These are phyloP conservation scores for Chaetodon trifascialis DNA, from an alignment of 2,113 vertebrate species.

Conservation along the genomic window DNA sequence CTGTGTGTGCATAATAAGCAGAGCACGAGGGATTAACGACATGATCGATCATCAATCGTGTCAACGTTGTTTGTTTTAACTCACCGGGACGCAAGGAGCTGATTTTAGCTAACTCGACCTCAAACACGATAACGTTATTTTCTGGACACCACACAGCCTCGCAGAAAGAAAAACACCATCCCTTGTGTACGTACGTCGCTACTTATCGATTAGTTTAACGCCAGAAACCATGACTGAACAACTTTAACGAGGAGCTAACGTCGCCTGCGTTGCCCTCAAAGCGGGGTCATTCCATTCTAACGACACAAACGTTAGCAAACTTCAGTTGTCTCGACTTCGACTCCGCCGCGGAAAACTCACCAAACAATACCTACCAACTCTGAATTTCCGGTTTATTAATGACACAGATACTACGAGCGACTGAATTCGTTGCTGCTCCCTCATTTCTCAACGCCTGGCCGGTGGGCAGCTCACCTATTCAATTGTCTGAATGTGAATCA, in stretches of 20 bases:
- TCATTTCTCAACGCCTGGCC: not conserved
- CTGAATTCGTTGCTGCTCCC: no score
- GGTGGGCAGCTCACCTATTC: slow-evolving; percentile 69
- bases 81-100: not conserved
- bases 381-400: slow-evolving; percentile 72
- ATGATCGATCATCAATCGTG: slow-evolving; percentile 10
- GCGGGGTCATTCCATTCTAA: not conserved
- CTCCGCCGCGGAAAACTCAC: slow-evolving; percentile 76
- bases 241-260: slow-evolving; percentile 7
- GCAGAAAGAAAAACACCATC: no score
- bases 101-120: not conserved
- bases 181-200: not conserved
- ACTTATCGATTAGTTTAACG: not conserved
- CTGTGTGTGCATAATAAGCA: slow-evolving; percentile 53
- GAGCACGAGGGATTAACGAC: slow-evolving; percentile 3
- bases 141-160: no score
- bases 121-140: not conserved
- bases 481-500: slow-evolving; percentile 74
- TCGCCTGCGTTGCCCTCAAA: not conserved
- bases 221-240: not conserved
- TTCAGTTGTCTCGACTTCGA: slow-evolving; percentile 31
- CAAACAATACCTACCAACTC: slow-evolving; percentile 80
- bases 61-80: not conserved
- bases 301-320: slow-evolving; percentile 29
- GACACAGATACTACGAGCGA: slow-evolving; percentile 44